phyloP scores from a whole-genome alignment of 2,113 vertebrate genomes.

The Chiloscyllium plagiosum region DNA sequence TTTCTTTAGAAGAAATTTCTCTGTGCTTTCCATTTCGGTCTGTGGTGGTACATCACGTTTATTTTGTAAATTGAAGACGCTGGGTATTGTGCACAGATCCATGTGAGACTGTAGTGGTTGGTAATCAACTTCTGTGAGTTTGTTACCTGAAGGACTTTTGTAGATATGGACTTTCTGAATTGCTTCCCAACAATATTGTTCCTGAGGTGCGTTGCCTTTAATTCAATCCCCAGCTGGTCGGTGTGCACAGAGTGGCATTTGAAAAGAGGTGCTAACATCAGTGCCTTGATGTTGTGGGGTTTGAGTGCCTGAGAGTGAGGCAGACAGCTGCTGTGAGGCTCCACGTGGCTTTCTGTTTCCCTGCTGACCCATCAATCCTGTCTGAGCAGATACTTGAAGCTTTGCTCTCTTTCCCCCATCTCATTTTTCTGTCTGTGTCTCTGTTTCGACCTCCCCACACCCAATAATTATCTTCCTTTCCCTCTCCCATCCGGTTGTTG shows the following conservation, averaged over 20 bases:
- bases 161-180: background rate
- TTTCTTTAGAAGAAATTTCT: too few relatives aligned
- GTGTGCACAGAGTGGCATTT: rapidly evolving
- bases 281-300: background rate
- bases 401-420: too few relatives aligned
- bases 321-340: background rate
- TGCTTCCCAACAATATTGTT: background rate
- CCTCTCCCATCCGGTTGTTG: too few relatives aligned
- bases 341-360: too few relatives aligned
- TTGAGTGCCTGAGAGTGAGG: background rate
- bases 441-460: too few relatives aligned
- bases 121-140: background rate
- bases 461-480: too few relatives aligned
- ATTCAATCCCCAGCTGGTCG: background rate
- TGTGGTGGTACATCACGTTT: background rate
- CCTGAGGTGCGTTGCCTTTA: rapidly evolving
- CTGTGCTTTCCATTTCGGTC: background rate
- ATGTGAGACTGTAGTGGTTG: background rate
- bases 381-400: background rate
- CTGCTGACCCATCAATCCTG: too few relatives aligned
- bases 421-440: background rate
- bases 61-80: background rate
- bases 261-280: background rate
- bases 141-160: background rate
- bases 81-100: background rate